A percentile compares a stretch with the other conserved stretches of the same genome.
Evolutionary conservation across 2,113 vertebrate genomes (phyloP).

Genomic region (Pantherophis guttatus): DNA sequence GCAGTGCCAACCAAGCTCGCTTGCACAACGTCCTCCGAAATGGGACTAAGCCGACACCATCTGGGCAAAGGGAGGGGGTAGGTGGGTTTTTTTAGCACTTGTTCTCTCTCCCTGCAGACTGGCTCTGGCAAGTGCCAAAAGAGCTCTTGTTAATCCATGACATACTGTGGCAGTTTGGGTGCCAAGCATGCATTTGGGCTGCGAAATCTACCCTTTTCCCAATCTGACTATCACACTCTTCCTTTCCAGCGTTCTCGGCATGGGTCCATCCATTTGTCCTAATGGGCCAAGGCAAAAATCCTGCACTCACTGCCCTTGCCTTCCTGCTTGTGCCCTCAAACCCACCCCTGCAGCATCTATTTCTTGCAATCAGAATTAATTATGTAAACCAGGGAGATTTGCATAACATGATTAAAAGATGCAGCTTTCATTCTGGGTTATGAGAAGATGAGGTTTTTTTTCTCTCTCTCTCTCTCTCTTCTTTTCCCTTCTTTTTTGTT

Average conservation of each 20-base stretch:
- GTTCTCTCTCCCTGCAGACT: conserved; percentile 48
- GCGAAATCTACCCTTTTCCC: not conserved
- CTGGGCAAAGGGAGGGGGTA: conserved; percentile 36
- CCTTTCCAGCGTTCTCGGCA: not conserved
- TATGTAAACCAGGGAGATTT: conserved; percentile 28
- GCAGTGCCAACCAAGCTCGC: rapidly evolving
- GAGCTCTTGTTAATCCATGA: conserved; percentile 36
- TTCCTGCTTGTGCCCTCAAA: not conserved
- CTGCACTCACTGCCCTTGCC: not conserved
- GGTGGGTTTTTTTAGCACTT: conserved; percentile 43
- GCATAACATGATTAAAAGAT: conserved; percentile 38
- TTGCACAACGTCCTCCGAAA: conserved; percentile 9
- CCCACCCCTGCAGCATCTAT: not conserved
- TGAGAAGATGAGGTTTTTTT: not conserved
- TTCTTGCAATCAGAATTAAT: conserved; percentile 18
- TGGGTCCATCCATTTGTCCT: not conserved
- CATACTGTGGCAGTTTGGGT: conserved; percentile 5
- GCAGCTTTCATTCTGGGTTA: conserved; percentile 3
- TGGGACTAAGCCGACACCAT: conserved; percentile 31
- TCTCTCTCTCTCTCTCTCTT: too few species aligned
- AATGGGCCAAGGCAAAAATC: not conserved
- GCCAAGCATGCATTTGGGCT: not conserved
- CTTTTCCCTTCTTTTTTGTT: not conserved
- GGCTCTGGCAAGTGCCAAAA: conserved; percentile 40
- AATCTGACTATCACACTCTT: not conserved